Conservation (phyloP, 2,113 vertebrate genomes). For the Paradisaea rubra region DNA sequence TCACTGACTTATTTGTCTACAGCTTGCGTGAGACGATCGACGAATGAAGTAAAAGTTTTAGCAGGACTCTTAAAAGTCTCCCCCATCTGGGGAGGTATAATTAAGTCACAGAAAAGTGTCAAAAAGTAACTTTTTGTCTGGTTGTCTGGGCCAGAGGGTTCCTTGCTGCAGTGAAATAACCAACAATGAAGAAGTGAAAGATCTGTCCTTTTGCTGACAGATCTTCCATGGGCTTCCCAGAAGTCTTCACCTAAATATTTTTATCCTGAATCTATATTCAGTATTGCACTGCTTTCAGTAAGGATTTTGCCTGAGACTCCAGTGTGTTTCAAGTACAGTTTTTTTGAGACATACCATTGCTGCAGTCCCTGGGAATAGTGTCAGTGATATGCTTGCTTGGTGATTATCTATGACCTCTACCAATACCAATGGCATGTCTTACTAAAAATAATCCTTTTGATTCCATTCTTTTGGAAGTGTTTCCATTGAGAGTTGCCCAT, state of each 20-base stretch:
- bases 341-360: not conserved
- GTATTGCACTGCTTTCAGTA: not conserved
- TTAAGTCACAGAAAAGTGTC: no score
- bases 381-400: not conserved
- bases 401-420: conserved; percentile 11
- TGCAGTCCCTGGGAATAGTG: not conserved
- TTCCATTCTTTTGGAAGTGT: not conserved
- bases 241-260: not conserved
- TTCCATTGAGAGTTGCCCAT: not conserved
- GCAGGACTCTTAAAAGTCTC: no score
- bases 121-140: not conserved
- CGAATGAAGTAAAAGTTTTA: no score
- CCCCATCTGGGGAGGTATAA: no score
- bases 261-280: not conserved
- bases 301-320: not conserved
- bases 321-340: not conserved
- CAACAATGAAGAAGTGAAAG: not conserved
- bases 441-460: not conserved
- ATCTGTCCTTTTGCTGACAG: not conserved
- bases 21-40: no score
- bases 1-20: no score
- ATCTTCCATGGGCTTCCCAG: not conserved
- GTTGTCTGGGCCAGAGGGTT: not conserved
- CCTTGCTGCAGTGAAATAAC: not conserved
- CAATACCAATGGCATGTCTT: not conserved